Percentiles rank a stretch among this genome's conserved stretches.
Conservation (phyloP, 2,797 vertebrate genomes). For the Alcedo atthis region DNA sequence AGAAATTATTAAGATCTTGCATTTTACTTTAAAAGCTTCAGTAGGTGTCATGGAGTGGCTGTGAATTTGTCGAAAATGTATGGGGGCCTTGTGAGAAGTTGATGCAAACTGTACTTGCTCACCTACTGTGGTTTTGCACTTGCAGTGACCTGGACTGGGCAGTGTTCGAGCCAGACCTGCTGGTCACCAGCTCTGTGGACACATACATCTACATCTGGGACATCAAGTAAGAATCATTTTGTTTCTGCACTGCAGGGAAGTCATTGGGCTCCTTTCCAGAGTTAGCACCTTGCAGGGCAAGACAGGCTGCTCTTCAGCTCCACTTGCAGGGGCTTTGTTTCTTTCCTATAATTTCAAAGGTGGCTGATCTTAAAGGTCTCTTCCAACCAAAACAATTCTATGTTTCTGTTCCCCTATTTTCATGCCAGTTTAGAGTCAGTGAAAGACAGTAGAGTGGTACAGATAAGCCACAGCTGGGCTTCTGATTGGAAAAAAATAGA, state of each 20-base stretch:
- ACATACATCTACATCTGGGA: slow-evolving; percentile 99
- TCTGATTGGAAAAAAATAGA: neutral
- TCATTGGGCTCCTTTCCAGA: neutral
- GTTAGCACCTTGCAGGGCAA: neutral
- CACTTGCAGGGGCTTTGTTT: neutral
- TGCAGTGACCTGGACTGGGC: slow-evolving; percentile 97
- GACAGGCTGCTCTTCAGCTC: neutral
- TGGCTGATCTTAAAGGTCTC: neutral
- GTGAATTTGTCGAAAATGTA: neutral
- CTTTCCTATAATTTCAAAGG: neutral
- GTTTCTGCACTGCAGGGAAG: neutral
- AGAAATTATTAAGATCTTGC: slow-evolving; percentile 21
- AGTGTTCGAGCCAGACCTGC: slow-evolving; percentile 91
- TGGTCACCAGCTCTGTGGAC: slow-evolving; percentile 97
- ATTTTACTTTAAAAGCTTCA: neutral
- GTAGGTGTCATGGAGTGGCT: neutral
- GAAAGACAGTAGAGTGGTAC: neutral
- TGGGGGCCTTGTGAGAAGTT: neutral
- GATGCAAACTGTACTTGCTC: neutral
- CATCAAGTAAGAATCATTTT: slow-evolving; percentile 85
- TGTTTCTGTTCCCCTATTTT: neutral
- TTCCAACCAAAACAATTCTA: neutral
- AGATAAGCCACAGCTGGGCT: neutral
- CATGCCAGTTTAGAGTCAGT: neutral
- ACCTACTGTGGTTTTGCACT: neutral